These are phyloP conservation scores for Dione juno DNA, from an alignment of 2,888 invertebrate genomes.

Conservation along the genomic window DNA sequence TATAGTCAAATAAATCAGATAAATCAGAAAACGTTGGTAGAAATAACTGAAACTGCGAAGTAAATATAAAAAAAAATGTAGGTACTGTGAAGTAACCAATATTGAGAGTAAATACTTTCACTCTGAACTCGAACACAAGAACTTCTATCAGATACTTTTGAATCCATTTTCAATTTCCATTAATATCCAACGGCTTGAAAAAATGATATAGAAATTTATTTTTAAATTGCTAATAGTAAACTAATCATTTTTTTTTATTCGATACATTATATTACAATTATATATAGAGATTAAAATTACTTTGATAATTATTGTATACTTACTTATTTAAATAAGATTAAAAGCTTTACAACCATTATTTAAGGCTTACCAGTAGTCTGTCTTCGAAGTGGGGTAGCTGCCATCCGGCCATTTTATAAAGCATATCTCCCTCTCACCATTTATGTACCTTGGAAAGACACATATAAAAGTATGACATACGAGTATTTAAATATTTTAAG, in stretches of 20 bases:
- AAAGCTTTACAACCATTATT: constrained; percentile 4
- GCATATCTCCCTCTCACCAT: constrained; percentile 83
- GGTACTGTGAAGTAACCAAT: background rate
- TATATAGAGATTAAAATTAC: no score
- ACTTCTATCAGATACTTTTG: background rate
- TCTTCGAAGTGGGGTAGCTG: constrained; percentile 81
- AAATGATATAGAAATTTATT: background rate
- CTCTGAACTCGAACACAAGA: background rate
- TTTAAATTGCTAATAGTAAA: background rate
- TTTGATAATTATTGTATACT: no score
- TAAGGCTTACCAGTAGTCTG: constrained; percentile 84
- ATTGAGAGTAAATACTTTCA: background rate
- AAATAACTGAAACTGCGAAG: background rate
- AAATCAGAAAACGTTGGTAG: background rate
- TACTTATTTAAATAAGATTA: no score
- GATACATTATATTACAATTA: no score
- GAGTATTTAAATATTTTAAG: no score
- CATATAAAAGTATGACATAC: no score
- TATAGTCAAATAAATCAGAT: no score
- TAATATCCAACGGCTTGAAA: background rate
- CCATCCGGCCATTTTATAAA: constrained; percentile 86
- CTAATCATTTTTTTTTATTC: no score
- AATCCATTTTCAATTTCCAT: background rate
- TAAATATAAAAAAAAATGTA: background rate
- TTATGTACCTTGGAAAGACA: constrained; percentile 67